These are phyloP conservation scores for Adelges cooleyi DNA, from an alignment of 1,140 invertebrate genomes.

Conservation along the genomic window DNA sequence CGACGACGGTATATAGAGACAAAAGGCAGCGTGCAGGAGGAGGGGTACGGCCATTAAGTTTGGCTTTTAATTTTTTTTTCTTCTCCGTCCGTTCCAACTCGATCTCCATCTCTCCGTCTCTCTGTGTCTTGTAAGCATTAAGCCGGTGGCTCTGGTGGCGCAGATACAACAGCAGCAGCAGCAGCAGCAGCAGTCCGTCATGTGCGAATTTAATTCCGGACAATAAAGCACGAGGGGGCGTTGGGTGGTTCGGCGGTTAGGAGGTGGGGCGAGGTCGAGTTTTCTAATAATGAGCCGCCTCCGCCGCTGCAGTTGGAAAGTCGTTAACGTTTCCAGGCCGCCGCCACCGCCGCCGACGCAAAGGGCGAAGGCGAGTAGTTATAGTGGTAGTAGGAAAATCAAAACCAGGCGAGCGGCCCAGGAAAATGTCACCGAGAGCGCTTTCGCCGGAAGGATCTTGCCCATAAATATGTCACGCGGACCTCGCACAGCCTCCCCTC, in stretches of 20 bases:
- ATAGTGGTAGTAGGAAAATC: not conserved
- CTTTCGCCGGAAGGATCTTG: slow-evolving; percentile 25
- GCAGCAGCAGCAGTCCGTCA: slow-evolving; percentile 15
- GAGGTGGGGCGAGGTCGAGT: slow-evolving; percentile 1
- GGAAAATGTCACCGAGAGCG: slow-evolving; percentile 28
- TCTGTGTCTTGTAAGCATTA: too few species aligned
- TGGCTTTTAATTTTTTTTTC: slow-evolving; percentile 23
- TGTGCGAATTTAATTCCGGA: slow-evolving; percentile 26
- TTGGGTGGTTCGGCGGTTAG: not conserved
- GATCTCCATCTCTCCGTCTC: too few species aligned
- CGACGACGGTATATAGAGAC: too few species aligned
- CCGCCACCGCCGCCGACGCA: not conserved
- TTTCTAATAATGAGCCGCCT: slow-evolving; percentile 25
- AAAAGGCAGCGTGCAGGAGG: not conserved
- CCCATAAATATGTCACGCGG: slow-evolving; percentile 25
- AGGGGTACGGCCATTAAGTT: slow-evolving; percentile 14
- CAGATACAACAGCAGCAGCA: not conserved
- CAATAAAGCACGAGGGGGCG: slow-evolving; percentile 21
- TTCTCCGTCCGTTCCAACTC: not conserved
- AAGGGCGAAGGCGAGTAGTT: not conserved
- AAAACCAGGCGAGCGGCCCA: slow-evolving; percentile 19
- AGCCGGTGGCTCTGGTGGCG: too few species aligned
- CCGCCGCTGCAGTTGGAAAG: slow-evolving; percentile 9
- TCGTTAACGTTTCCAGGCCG: slow-evolving; percentile 23
- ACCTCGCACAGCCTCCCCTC: slow-evolving; percentile 1